Conservation (phyloP, 2,113 vertebrate species). For the Semicossyphus pulcher region DNA sequence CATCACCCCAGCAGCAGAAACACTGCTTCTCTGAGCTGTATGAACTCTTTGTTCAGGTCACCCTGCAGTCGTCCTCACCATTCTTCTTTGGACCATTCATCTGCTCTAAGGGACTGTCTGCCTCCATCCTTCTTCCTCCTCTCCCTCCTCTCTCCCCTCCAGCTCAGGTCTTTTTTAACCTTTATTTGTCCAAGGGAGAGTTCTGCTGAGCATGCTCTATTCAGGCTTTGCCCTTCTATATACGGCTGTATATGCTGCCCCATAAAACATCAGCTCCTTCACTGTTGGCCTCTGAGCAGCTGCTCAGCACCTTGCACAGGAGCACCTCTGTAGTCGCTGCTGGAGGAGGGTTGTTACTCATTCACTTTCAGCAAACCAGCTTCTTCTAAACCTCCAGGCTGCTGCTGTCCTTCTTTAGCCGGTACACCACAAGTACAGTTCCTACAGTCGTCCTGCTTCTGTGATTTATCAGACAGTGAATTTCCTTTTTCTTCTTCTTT, state of each 20-base stretch:
- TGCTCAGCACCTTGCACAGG: constrained; percentile 43
- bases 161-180: constrained; percentile 47
- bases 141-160: neutral
- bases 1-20: constrained; percentile 51
- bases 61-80: constrained; percentile 16
- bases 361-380: constrained; percentile 28
- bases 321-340: constrained; percentile 22
- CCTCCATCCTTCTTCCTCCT: constrained; percentile 39
- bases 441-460: too few species aligned
- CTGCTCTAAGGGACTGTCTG: constrained; percentile 45
- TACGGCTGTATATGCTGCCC: constrained; percentile 10
- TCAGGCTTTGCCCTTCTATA: constrained; percentile 52
- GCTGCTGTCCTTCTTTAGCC: neutral
- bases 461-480: too few species aligned
- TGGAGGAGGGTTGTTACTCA: constrained; percentile 27
- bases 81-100: constrained; percentile 57
- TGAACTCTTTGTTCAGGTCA: constrained; percentile 63
- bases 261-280: constrained; percentile 38
- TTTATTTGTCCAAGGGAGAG: constrained; percentile 48
- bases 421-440: too few species aligned
- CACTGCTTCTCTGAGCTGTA: constrained; percentile 40
- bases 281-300: constrained; percentile 34
- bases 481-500: too few species aligned
- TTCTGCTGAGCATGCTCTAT: constrained; percentile 64
- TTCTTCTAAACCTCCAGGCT: constrained; percentile 17